These are phyloP conservation scores for Mimas tiliae DNA, from an alignment of 2,888 invertebrate genomes.

Conservation along the genomic window DNA sequence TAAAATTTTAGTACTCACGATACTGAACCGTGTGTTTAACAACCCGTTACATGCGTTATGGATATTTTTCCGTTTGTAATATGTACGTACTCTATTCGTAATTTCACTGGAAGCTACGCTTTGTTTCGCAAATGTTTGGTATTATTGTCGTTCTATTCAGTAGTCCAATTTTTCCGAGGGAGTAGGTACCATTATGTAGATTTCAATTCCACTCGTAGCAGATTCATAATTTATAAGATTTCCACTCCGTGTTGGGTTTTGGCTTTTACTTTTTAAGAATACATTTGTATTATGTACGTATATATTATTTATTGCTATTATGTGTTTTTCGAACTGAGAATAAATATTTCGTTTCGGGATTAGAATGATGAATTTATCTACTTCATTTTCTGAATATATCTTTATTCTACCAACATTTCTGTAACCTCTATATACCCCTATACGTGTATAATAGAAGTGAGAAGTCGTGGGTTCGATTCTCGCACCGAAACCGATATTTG, in stretches of 20 bases:
- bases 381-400: too few species aligned
- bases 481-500: too few species aligned
- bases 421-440: not conserved
- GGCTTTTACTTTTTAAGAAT: slow-evolving; percentile 24
- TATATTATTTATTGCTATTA: slow-evolving; percentile 12
- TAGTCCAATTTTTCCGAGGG: slow-evolving; percentile 41
- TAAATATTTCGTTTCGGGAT: not conserved
- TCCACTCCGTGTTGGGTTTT: slow-evolving; percentile 39
- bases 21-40: not conserved
- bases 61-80: slow-evolving; percentile 28
- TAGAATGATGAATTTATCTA: too few species aligned
- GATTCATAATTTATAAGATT: slow-evolving; percentile 52
- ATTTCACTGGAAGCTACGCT: slow-evolving; percentile 40
- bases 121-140: slow-evolving; percentile 43
- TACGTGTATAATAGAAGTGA: too few species aligned
- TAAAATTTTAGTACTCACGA: not conserved
- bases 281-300: too few species aligned
- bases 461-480: too few species aligned
- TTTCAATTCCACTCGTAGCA: slow-evolving; percentile 48
- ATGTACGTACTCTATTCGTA: slow-evolving; percentile 26
- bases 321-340: not conserved
- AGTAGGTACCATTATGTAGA: slow-evolving; percentile 45
- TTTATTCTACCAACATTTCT: too few species aligned
- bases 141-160: slow-evolving; percentile 41
- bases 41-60: slow-evolving; percentile 1